Percentiles rank a stretch among this genome's conserved stretches.
Conservation (phyloP, 1,140 invertebrate genomes). For the Himalopsyche phryganea region DNA sequence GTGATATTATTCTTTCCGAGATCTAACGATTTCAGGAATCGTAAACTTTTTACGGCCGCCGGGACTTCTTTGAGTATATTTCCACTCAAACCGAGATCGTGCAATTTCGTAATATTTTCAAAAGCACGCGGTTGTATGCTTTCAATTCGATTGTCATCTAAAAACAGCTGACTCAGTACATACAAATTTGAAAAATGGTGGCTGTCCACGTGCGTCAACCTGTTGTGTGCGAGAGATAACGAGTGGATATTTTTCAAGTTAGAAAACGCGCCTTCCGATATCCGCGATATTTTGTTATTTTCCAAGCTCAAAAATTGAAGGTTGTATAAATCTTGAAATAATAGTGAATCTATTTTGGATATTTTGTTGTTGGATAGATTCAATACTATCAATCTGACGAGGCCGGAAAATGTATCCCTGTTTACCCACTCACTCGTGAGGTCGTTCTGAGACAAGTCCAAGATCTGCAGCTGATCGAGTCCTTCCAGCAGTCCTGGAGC, state of each 20-base stretch:
- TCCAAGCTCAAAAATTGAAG: conserved; percentile 75
- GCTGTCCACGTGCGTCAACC: conserved; percentile 65
- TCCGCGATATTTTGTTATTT: conserved; percentile 68
- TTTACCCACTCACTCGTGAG: conserved; percentile 77
- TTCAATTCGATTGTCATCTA: conserved; percentile 72
- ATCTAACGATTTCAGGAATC: conserved; percentile 71
- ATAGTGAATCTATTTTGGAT: conserved; percentile 64
- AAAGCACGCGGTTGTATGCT: conserved; percentile 70
- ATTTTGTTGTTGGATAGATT: conserved; percentile 75
- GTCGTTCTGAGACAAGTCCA: conserved; percentile 77
- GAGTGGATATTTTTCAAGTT: conserved; percentile 75
- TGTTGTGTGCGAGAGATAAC: conserved; percentile 71
- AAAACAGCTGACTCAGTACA: conserved; percentile 69
- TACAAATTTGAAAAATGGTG: conserved; percentile 71
- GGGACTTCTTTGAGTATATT: conserved; percentile 76
- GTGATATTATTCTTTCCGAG: conserved; percentile 76
- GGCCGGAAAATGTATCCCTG: conserved; percentile 72
- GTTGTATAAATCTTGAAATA: conserved; percentile 73
- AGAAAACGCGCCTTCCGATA: conserved; percentile 72
- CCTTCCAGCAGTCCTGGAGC: conserved; percentile 74
- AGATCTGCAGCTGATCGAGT: conserved; percentile 69
- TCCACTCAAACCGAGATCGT: conserved; percentile 74
- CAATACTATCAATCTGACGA: conserved; percentile 69
- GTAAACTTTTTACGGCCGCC: conserved; percentile 64
- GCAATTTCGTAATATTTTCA: conserved; percentile 72